Evolutionary conservation across 37 sponge, comb jelly and placozoan genomes (phyloP), one percentile per base, ranked within the genome.

Genomic region (Eunapius fragilis): DNA sequence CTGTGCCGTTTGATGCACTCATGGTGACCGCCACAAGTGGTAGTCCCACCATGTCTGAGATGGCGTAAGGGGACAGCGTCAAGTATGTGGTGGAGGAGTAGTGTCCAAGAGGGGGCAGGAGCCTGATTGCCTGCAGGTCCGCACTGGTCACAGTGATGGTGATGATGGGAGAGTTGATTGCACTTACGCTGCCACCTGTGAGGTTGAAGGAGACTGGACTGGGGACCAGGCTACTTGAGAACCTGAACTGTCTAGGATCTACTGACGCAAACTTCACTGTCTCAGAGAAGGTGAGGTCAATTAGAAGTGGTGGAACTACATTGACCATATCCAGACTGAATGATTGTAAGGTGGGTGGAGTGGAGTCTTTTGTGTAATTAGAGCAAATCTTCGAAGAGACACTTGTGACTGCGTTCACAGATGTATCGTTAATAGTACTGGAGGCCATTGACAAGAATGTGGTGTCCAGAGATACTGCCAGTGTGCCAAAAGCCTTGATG

Each of bases 211-310:
- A 27, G 5, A 28, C 13, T 19, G 41, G 14, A 34, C 82, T 81
- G 3, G 70, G 77, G 50, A 70, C 75, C 3, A 78, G 58, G 34
- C 45, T 26, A 4, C 37, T 25, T 25, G 83, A 77, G 23, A 97
- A 84, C 48, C 68, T 48, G 41, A 94, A 87, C 80, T 92, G 88
- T 0, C 72, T 85, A 14, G 86, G 84, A 75, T 86, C 72, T 25
- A 94, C 36, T 19, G 93, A 89, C 22, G 26, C 74, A 17, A 80
- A 82, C 26, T 78, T 50, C 22, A 97, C 94, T 30, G 97, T 97
- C 50, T 97, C 97, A 47, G 91, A 90, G 82, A 97, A 97, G 25
- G 95, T 94, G 73, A 97, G 69, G 9, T 92, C 75, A 12, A 97
- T 45, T n/a, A 94, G 79, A 10, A 97, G 83, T 34, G 97, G 97